Evolutionary conservation across 2,797 vertebrate species (phyloP).

Genomic region (Harpagifer antarcticus): DNA sequence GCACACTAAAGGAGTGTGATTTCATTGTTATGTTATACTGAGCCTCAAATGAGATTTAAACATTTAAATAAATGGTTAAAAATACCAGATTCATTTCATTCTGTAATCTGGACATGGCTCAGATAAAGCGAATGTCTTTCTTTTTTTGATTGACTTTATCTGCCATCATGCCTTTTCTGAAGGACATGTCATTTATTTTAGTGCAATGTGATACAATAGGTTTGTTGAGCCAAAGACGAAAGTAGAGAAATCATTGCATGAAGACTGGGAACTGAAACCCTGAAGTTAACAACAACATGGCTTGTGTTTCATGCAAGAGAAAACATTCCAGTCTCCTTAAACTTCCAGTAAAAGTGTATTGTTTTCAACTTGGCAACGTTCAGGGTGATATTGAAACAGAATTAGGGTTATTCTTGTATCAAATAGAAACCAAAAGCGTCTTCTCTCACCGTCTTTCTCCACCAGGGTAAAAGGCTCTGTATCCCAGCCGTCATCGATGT

Average conservation of each 20-base stretch:
- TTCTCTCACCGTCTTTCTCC: slow-evolving; percentile 91
- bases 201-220: not conserved
- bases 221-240: not conserved
- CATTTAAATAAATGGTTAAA: not conserved
- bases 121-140: not conserved
- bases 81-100: not conserved
- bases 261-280: not conserved
- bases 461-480: slow-evolving; percentile 94
- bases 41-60: not conserved
- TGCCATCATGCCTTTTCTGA: not conserved
- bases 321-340: not conserved
- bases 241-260: not conserved
- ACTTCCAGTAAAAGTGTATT: fast-evolving
- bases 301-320: slow-evolving; percentile 20
- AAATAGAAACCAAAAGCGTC: not conserved
- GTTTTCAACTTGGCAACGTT: not conserved
- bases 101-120: not conserved
- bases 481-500: slow-evolving; percentile 94
- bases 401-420: not conserved
- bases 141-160: not conserved
- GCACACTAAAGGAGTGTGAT: not conserved
- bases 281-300: not conserved
- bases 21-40: not conserved
- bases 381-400: not conserved
- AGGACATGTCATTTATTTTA: not conserved